Evolutionary conservation across 2,797 vertebrate species (phyloP), one percentile per base, ranked within the genome.

Genomic region (Tauraco hartlaubi): DNA sequence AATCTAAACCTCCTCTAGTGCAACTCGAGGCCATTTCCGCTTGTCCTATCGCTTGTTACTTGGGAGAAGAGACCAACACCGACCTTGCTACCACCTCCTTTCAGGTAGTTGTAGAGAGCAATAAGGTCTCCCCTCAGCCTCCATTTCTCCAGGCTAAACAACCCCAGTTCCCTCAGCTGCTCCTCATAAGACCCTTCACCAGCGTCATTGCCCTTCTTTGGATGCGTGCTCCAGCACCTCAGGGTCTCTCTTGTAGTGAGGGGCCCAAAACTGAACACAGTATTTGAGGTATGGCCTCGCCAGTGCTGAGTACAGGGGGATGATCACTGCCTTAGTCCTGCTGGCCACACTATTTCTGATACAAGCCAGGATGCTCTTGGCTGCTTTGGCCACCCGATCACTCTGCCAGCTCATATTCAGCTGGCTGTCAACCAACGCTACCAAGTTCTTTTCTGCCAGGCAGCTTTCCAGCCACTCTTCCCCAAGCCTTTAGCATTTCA

Each of bases 351-450:
- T 28, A 3, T 67, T 48, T 11, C 52, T 58, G 43, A 58, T 5
- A 11, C 3, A n/a, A 6, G 18, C 18, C 33, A n/a, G 52, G 75
- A 55, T 64, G 64, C 23, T 7, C 0, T 39, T 67, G 13, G 41
- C 51, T 1, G 1, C 3, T 15, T 49, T 41, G 54, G 22, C 52
- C 41, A 13, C 33, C 43, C 39, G 52, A 3, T 15, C 64, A 51
- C 18, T 15, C 44, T 81, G 29, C 63, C 7, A 15, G 29, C 29
- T 69, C 15, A 10, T 39, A 5, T 33, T 35, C 26, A 35, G 37
- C 12, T 0, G 0, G 6, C 67, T 52, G n/a, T 44, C 0, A 0
- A 7, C 5, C 39, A 62, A 1, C 21, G 54, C 21, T 14, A 20
- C 17, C 26, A n/a, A n/a, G n/a, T 37, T 11, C 6, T 52, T 71